A percentile compares a stretch with the other conserved stretches of the same genome.
Evolutionary conservation across 2,797 vertebrate species (phyloP).

Genomic region (Chaetodon trifasciatus): DNA sequence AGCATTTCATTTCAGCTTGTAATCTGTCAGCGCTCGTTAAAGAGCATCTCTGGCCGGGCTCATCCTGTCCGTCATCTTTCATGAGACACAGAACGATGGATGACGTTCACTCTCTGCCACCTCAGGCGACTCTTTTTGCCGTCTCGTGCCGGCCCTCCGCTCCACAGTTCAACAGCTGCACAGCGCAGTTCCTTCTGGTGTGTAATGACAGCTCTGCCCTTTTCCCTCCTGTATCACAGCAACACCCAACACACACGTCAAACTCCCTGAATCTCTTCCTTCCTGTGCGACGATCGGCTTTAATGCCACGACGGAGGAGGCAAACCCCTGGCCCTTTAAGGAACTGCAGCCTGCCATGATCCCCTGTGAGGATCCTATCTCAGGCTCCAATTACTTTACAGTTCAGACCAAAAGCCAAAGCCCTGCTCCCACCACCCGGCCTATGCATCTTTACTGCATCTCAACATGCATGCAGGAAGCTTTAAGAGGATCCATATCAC

Average conservation of each 20-base stretch:
- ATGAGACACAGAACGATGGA: neutral
- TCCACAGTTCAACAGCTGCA: neutral
- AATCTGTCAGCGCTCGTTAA: too few relatives aligned
- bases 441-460: neutral
- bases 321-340: conserved; percentile 47
- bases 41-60: neutral
- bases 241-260: neutral
- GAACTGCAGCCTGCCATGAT: conserved; percentile 51
- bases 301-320: neutral
- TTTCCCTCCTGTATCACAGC: neutral
- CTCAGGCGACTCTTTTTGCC: neutral
- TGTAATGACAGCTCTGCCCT: conserved; percentile 12
- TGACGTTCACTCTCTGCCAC: neutral
- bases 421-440: conserved; percentile 3
- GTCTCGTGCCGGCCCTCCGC: neutral
- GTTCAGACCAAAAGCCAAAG: conserved; percentile 38
- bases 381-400: conserved; percentile 68
- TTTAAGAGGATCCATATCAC: neutral
- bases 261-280: conserved; percentile 1
- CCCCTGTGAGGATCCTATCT: conserved; percentile 71
- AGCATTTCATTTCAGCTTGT: too few relatives aligned
- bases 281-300: conserved; percentile 1
- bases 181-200: neutral
- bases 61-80: neutral
- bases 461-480: neutral